These are phyloP conservation scores for Pantherophis vulpinus DNA, from an alignment of 2,797 vertebrate genomes.

Conservation along the genomic window DNA sequence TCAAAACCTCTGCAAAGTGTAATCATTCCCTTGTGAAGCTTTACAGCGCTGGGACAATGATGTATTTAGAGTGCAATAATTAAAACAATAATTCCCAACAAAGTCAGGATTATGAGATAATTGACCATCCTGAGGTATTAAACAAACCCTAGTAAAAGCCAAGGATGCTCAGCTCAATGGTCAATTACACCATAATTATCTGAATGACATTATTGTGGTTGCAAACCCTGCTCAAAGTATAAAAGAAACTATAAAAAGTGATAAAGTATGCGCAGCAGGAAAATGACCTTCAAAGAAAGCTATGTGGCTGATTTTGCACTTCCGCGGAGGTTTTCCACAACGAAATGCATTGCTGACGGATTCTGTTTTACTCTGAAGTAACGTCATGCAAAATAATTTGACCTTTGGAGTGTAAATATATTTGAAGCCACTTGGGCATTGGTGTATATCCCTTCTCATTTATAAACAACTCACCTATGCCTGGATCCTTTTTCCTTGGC, in stretches of 20 bases:
- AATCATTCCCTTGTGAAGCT: constrained; percentile 47
- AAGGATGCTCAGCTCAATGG: constrained; percentile 66
- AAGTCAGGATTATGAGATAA: constrained; percentile 73
- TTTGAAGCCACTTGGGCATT: neutral
- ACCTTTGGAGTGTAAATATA: neutral
- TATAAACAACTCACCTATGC: neutral
- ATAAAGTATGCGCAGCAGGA: constrained; percentile 30
- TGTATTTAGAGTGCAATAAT: constrained; percentile 69
- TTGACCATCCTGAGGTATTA: constrained; percentile 70
- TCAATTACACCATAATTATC: constrained; percentile 74
- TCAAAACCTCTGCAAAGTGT: constrained; percentile 36
- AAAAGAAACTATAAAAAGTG: constrained; percentile 52
- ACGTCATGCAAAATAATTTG: neutral
- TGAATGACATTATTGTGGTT: constrained; percentile 70
- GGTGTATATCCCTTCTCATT: neutral
- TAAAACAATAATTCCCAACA: constrained; percentile 74
- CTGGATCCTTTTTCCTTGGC: constrained; percentile 22
- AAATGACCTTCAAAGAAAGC: constrained; percentile 37
- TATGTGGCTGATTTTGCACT: constrained; percentile 9
- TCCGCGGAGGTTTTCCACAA: neutral
- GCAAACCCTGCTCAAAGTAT: constrained; percentile 61
- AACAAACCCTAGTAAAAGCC: constrained; percentile 70
- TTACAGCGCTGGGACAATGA: constrained; percentile 57
- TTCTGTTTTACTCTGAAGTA: neutral
- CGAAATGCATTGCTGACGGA: neutral